These are phyloP conservation scores for Tachina lurida DNA, from an alignment of 2,888 invertebrate genomes.

Conservation along the genomic window DNA sequence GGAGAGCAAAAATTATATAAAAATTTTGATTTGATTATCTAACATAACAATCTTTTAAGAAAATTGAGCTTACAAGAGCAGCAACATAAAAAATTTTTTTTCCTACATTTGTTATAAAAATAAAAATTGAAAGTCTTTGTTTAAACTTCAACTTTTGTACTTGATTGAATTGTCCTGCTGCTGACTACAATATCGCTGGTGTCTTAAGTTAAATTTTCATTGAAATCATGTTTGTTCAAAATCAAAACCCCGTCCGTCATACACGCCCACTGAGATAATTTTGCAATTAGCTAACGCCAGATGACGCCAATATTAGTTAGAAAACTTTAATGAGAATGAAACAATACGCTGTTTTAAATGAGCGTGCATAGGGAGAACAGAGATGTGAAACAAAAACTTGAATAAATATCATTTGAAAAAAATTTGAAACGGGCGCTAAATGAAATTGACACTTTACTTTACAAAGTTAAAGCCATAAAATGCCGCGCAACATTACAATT, in stretches of 20 bases:
- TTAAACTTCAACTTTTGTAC: slow-evolving; percentile 51
- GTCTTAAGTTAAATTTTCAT: slow-evolving; percentile 40
- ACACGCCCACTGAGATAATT: slow-evolving; percentile 66
- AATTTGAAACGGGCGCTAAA: slow-evolving; percentile 66
- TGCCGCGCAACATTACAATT: slow-evolving; percentile 53
- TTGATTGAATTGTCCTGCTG: slow-evolving; percentile 49
- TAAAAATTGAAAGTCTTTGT: slow-evolving; percentile 64
- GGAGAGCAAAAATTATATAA: neutral
- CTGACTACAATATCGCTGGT: neutral
- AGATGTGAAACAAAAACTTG: slow-evolving; percentile 13
- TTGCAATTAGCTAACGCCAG: slow-evolving; percentile 70
- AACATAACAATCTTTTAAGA: slow-evolving; percentile 45
- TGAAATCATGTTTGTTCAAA: slow-evolving; percentile 60
- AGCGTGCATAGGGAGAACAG: neutral
- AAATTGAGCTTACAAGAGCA: slow-evolving; percentile 26
- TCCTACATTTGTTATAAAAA: slow-evolving; percentile 11
- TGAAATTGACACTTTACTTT: slow-evolving; percentile 70
- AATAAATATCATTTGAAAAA: slow-evolving; percentile 32
- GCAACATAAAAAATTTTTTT: slow-evolving; percentile 22
- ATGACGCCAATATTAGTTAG: slow-evolving; percentile 62
- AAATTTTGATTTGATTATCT: slow-evolving; percentile 42
- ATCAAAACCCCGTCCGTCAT: slow-evolving; percentile 67
- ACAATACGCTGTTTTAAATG: neutral
- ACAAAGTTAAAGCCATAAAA: slow-evolving; percentile 62
- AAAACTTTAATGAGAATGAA: slow-evolving; percentile 34